Evolutionary conservation across 1,140 invertebrate species (phyloP).

Genomic region (Maconellicoccus hirsutus): DNA sequence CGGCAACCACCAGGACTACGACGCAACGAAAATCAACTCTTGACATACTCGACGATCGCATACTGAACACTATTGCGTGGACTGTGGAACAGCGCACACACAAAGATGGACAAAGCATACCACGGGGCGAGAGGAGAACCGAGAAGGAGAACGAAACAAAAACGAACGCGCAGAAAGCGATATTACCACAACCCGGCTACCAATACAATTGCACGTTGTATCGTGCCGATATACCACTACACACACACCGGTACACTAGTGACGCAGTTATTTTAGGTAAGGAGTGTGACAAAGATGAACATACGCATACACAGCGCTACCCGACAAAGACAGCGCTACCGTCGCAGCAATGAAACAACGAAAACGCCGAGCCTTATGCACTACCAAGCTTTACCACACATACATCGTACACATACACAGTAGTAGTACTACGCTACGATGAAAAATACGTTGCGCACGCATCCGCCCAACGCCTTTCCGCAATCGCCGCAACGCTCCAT

Average conservation of each 20-base stretch:
- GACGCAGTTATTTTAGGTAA: background rate
- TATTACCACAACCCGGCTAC: background rate
- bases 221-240: background rate
- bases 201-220: background rate
- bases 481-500: no score
- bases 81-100: no score
- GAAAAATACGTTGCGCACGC: background rate
- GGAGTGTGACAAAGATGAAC: background rate
- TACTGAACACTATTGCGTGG: no score
- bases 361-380: no score
- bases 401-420: no score
- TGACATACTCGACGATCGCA: no score
- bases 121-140: background rate
- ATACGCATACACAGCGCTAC: background rate
- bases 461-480: background rate
- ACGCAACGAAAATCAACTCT: no score
- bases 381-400: no score
- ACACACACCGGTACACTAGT: background rate
- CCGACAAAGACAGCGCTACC: background rate
- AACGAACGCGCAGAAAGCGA: background rate
- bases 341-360: no score
- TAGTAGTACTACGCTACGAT: no score
- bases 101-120: no score
- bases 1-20: no score
- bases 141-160: background rate